phyloP scores from a whole-genome alignment of 2,113 vertebrate species.

The Gallinago undulata region DNA sequence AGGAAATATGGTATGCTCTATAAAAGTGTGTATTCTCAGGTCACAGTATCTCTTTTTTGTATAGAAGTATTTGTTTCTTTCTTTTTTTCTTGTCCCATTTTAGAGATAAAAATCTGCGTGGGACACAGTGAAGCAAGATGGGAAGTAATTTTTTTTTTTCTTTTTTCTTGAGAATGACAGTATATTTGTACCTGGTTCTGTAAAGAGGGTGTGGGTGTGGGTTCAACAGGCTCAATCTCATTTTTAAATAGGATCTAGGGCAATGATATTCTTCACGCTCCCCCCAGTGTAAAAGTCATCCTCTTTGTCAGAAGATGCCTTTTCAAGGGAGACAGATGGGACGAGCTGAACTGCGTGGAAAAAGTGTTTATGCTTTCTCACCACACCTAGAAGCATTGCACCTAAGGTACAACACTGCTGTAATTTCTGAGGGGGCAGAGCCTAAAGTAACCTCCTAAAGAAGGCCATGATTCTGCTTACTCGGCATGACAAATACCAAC shows the following conservation, averaged over 20 bases:
- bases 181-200: neutral
- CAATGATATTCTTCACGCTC: neutral
- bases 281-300: neutral
- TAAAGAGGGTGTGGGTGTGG: neutral
- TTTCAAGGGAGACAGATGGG: slow-evolving; percentile 51
- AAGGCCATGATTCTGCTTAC: neutral
- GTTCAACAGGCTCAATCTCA: neutral
- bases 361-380: slow-evolving; percentile 30
- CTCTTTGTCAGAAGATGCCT: slow-evolving; percentile 8
- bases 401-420: neutral
- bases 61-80: neutral
- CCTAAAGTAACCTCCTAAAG: neutral
- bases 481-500: neutral
- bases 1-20: slow-evolving; percentile 1
- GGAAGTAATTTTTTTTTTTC: neutral
- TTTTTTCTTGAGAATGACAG: neutral
- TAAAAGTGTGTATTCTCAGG: neutral
- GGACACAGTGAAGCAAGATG: neutral
- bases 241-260: slow-evolving; percentile 28
- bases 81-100: neutral
- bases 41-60: slow-evolving; percentile 1
- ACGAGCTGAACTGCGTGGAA: slow-evolving; percentile 22
- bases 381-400: neutral
- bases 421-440: neutral
- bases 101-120: neutral